Percentiles rank a stretch among this genome's conserved stretches.
Conservation (phyloP, 2,113 vertebrate genomes). For the Rhegmatorhina hoffmannsi region DNA sequence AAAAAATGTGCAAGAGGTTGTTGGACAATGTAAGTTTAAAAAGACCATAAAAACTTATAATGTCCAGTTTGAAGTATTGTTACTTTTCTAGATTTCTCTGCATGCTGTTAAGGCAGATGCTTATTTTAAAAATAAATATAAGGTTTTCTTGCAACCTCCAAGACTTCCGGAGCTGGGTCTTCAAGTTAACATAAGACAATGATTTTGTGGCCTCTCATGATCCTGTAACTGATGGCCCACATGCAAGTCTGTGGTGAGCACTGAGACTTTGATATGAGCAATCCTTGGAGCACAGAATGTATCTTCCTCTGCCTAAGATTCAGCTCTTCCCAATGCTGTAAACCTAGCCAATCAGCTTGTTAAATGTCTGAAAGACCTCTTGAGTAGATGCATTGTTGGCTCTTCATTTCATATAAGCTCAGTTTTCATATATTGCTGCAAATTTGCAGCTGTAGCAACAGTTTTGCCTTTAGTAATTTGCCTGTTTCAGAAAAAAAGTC, state of each 20-base stretch:
- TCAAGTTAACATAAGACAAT: neutral
- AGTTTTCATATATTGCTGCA: neutral
- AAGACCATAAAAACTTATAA: neutral
- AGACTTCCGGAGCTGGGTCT: neutral
- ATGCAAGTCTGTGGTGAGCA: neutral
- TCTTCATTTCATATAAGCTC: neutral
- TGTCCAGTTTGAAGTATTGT: neutral
- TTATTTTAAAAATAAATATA: neutral
- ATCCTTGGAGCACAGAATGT: neutral
- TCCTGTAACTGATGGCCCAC: neutral
- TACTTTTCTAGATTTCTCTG: neutral
- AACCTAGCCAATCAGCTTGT: neutral
- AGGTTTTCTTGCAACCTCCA: neutral
- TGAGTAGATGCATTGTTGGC: rapidly evolving
- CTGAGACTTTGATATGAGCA: neutral
- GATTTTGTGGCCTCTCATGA: neutral
- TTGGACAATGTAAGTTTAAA: neutral
- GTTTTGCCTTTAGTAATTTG: neutral
- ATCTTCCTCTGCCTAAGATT: neutral
- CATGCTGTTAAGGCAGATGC: neutral
- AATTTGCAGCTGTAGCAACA: neutral
- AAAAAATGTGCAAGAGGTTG: neutral
- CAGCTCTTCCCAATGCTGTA: neutral
- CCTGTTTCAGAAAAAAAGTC: neutral
- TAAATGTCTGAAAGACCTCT: neutral